Conservation (phyloP, 2,797 vertebrate species). For the Chaetodon trifasciatus region DNA sequence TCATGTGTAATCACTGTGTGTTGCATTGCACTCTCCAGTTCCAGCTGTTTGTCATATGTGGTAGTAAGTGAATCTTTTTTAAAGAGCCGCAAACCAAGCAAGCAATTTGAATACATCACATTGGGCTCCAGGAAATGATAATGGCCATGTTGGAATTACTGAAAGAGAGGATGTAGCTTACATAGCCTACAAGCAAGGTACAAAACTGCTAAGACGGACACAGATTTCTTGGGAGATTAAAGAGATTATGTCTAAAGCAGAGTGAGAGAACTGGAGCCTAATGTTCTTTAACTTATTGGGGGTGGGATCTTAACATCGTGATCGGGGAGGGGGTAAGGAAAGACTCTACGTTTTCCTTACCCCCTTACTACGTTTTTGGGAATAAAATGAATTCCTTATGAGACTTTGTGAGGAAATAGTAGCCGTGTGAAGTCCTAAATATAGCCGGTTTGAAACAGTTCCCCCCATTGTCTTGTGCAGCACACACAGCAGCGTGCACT, state of each 20-base stretch:
- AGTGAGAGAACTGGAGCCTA: conserved; percentile 51
- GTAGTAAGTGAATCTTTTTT: background rate
- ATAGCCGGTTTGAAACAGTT: conserved; percentile 53
- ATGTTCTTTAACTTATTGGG: conserved; percentile 32
- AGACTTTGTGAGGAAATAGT: conserved; percentile 31
- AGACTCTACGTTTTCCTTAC: background rate
- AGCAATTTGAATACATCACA: background rate
- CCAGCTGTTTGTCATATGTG: background rate
- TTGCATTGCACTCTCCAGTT: background rate
- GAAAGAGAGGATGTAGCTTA: background rate
- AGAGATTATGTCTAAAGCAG: conserved; percentile 56
- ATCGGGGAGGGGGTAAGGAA: background rate
- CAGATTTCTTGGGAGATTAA: conserved; percentile 60
- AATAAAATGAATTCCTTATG: conserved; percentile 18
- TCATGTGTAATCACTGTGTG: background rate
- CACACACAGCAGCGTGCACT: conserved; percentile 50
- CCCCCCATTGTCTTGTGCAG: conserved; percentile 61
- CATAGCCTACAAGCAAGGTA: conserved; percentile 7
- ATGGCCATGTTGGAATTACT: background rate
- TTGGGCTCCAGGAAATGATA: background rate
- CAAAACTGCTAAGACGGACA: conserved; percentile 19
- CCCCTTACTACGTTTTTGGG: background rate
- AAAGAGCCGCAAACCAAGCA: background rate
- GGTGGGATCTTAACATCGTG: conserved; percentile 24
- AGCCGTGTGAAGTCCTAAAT: conserved; percentile 57